Conservation (phyloP, 2,113 vertebrate species). For the Morone chrysops region DNA sequence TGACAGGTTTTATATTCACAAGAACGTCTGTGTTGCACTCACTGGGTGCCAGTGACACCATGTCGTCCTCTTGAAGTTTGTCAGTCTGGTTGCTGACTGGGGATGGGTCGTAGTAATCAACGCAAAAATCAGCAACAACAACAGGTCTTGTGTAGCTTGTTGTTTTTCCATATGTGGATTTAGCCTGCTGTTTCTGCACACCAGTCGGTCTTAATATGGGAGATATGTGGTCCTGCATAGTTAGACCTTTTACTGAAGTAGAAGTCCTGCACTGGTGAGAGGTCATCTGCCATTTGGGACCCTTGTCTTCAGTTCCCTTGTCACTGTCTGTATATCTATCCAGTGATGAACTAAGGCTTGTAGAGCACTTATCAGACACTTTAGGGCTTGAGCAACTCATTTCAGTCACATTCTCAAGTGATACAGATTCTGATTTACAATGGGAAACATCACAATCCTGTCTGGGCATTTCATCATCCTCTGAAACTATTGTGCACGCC, state of each 20-base stretch:
- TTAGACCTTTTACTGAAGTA: slow-evolving; percentile 3
- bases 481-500: slow-evolving; percentile 55
- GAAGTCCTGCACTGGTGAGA: slow-evolving; percentile 18
- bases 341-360: slow-evolving; percentile 32
- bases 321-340: slow-evolving; percentile 29
- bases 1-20: slow-evolving; percentile 72
- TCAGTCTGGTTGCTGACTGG: slow-evolving; percentile 62
- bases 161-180: slow-evolving; percentile 5
- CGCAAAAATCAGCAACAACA: slow-evolving; percentile 32
- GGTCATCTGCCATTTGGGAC: slow-evolving; percentile 7
- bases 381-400: slow-evolving; percentile 38
- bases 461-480: slow-evolving; percentile 40
- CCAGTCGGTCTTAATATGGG: slow-evolving; percentile 20
- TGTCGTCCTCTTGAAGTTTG: slow-evolving; percentile 76
- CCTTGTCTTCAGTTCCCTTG: slow-evolving; percentile 32
- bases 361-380: slow-evolving; percentile 32
- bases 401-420: slow-evolving; percentile 68
- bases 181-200: slow-evolving; percentile 2
- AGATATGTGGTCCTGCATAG: slow-evolving; percentile 30
- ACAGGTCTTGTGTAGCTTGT: slow-evolving; percentile 13
- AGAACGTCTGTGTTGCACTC: slow-evolving; percentile 89
- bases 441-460: slow-evolving; percentile 48
- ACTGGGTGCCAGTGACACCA: slow-evolving; percentile 82
- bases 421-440: slow-evolving; percentile 50
- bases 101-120: slow-evolving; percentile 46